These are phyloP conservation scores for Apteryx mantelli DNA, from an alignment of 2,113 vertebrate species.

Conservation along the genomic window DNA sequence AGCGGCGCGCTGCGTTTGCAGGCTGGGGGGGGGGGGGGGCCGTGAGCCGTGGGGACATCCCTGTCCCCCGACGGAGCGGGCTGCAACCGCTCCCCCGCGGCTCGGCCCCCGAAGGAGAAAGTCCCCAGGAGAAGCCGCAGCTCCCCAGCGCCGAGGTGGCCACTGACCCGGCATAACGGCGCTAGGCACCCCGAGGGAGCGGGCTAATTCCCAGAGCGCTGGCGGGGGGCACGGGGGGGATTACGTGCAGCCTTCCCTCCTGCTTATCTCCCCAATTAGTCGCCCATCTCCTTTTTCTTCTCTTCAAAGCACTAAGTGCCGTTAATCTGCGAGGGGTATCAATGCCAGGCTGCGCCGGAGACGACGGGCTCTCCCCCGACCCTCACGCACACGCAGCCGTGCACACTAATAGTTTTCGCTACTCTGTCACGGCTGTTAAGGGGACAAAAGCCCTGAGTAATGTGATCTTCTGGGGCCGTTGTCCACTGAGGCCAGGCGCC, in stretches of 20 bases:
- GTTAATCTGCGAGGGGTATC: conserved; percentile 58
- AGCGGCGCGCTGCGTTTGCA: neutral
- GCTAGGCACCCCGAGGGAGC: neutral
- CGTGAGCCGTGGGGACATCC: neutral
- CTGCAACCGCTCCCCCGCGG: accelerated
- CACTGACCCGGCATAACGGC: neutral
- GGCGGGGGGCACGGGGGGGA: neutral
- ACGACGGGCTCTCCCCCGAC: neutral
- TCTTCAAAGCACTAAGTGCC: conserved; percentile 42
- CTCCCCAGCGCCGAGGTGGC: neutral
- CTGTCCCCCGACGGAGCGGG: neutral
- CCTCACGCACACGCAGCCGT: neutral
- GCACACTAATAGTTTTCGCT: conserved; percentile 36
- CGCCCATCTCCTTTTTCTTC: conserved; percentile 43
- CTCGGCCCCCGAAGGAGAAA: neutral
- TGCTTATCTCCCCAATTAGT: conserved; percentile 59
- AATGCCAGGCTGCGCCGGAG: conserved; percentile 20
- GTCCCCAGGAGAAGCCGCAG: neutral
- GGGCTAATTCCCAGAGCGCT: accelerated
- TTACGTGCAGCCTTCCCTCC: accelerated
- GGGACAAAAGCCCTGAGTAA: conserved; percentile 54
- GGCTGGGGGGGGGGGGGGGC: neutral
- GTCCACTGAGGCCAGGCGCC: neutral
- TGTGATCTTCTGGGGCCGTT: conserved; percentile 23
- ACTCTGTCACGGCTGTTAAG: conserved; percentile 27